Evolutionary conservation across 2,113 vertebrate species (phyloP), one percentile per base, ranked within the genome.

Genomic region (Pycnonotus jocosus): DNA sequence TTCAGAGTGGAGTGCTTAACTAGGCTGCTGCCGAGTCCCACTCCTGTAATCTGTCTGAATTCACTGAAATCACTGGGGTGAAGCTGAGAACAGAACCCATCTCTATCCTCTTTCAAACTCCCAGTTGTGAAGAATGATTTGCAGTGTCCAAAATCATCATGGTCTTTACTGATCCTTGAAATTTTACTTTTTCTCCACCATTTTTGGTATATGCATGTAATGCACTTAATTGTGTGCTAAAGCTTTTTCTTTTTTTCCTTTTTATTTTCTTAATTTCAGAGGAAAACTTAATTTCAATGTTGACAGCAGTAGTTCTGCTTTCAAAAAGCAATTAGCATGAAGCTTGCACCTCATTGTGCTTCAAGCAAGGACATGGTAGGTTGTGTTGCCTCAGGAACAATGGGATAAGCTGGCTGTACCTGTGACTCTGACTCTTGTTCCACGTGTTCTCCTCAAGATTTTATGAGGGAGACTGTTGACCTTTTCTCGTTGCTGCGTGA

Each of bases 321-420:
- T n/a, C 25, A 73, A 23, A 86, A 37, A n/a, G 5, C 30, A 45
- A 2, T 45, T 84, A 17, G 22, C 25, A 35, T 27, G 65, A 58
- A 79, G 47, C 18, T 74, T 68, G 56, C 73, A 57, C 19, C 24
- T 35, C 20, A 10, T 8, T 54, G 12, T 78, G 38, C 60, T 44
- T 66, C 0, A 0, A 90, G 56, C 35, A 81, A 51, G 56, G 51
- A 20, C 4, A 0, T 10, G 25, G 42, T 65, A 65, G 21, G 1
- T 40, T 69, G 37, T 66, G 56, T 58, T 84, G 62, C 60, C 45
- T 91, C 45, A 21, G 68, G 42, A 86, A 15, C 58, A 37, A 21
- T 33, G 37, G 12, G 27, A 27, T 64, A 76, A 77, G 21, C 35
- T 64, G 48, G 33, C 19, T 48, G 18, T 76, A 44, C 68, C 33